phyloP scores from a whole-genome alignment of 2,113 vertebrate species.

The Cyprinodon tularosa region DNA sequence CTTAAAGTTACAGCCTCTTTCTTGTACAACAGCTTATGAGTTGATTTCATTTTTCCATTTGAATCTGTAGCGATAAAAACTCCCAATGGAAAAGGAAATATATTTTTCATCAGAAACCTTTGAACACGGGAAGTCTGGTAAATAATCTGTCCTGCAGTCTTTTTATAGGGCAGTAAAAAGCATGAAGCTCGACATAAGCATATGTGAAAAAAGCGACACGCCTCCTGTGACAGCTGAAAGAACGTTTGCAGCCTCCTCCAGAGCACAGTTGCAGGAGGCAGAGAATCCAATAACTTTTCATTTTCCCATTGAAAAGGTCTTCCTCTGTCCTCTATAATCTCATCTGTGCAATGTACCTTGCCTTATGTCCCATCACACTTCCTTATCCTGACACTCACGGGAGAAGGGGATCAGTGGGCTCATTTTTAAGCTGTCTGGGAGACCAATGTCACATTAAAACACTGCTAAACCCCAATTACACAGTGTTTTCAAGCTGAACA shows the following conservation, averaged over 20 bases:
- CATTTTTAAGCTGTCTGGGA: conserved; percentile 11
- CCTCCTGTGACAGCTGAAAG: neutral
- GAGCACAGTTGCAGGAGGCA: neutral
- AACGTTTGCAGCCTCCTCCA: neutral
- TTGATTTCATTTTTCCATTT: neutral
- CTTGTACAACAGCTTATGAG: neutral
- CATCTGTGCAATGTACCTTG: conserved; percentile 20
- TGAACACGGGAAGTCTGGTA: neutral
- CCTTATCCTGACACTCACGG: conserved; percentile 27
- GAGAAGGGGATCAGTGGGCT: neutral
- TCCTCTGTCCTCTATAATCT: conserved; percentile 40
- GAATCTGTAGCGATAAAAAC: neutral
- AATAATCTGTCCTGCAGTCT: neutral
- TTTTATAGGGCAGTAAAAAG: neutral
- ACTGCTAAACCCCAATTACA: conserved; percentile 55
- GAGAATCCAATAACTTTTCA: neutral
- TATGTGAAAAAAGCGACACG: neutral
- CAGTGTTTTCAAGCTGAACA: conserved; percentile 17
- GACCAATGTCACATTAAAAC: conserved; percentile 57
- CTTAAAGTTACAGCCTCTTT: neutral
- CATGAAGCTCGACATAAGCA: neutral
- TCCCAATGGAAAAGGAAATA: neutral
- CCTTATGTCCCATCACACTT: conserved; percentile 15
- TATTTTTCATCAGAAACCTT: neutral
- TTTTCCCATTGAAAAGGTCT: conserved; percentile 6